Base-by-base conservation (phyloP, 2,888 invertebrate genomes). In the Drosophila quasianomalipes region DNA sequence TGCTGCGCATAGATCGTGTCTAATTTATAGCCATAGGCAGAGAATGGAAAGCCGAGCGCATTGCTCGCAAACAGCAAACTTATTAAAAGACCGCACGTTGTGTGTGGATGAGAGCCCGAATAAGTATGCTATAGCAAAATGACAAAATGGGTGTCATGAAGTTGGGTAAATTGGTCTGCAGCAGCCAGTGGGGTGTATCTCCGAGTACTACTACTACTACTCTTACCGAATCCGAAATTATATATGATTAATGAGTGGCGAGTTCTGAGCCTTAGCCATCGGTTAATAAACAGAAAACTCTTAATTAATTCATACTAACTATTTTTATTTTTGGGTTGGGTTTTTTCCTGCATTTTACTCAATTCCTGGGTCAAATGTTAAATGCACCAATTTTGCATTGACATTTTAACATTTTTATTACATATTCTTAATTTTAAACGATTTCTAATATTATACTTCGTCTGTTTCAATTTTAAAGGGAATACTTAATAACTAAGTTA, bases 61-160 rank as follows among this genome's bases (percentile, higher is more conserved):
- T 65, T 39, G 19, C 44, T 51, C 31, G 62, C 66, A 22, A 22
- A 61, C 58, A 68, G 53, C 68, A 72, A 74, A 78, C 67, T 69
- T 71, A 76, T 65, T 68, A 63, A 31, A 39, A 35, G 30, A 51
- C 47, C 44, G 10, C 55, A 49, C 60, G 55, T 70, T 49, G 49
- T 51, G 55, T 66, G 35, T 60, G 44, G 64, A 72, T 63, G 68
- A 58, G 67, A 26, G 59, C 83, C 74, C 83, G 44, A 69, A 72
- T 80, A 82, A 83, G 81, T 82, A 74, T 67, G 81, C 82, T 74
- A 74, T 69, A 52, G 53, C 37, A 79, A 81, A 78, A 70, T 57
- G 66, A 62, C 66, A 39, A 33, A 35, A 54, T 54, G 52, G 30
- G n/a, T 52, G 12, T 16, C 16, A 26, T 47, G 26, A 26, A 47